Evolutionary conservation across 2,888 invertebrate genomes (phyloP).

Genomic region (Drosophila nigricruria): DNA sequence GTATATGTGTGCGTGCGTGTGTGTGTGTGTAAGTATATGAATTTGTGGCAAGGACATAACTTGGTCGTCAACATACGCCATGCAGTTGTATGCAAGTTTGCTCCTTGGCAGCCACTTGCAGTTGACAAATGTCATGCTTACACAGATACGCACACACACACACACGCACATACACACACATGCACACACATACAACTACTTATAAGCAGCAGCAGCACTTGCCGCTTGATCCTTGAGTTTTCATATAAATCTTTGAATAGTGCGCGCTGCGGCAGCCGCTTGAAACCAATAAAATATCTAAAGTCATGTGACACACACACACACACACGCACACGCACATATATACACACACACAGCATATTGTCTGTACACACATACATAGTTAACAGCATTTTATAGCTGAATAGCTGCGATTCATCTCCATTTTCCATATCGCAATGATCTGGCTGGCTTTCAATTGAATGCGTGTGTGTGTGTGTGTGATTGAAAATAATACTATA

Average conservation of each 20-base stretch:
- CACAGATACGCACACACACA: conserved; percentile 40
- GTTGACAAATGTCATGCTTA: conserved; percentile 75
- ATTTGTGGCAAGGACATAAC: conserved; percentile 73
- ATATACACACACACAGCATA: conserved; percentile 12
- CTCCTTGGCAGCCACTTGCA: conserved; percentile 69
- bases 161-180: conserved; percentile 20
- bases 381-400: conserved; percentile 51
- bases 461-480: not conserved
- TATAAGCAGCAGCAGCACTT: conserved; percentile 46
- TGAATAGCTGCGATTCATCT: conserved; percentile 58
- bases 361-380: conserved; percentile 34
- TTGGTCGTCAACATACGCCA: conserved; percentile 69
- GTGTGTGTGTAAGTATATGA: conserved; percentile 37
- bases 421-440: conserved; percentile 49
- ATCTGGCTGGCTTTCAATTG: conserved; percentile 31
- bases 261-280: conserved; percentile 43
- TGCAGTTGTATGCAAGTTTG: conserved; percentile 51
- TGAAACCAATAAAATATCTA: conserved; percentile 57
- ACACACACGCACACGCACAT: conserved; percentile 2
- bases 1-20: conserved; percentile 26
- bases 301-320: conserved; percentile 40
- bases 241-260: conserved; percentile 73
- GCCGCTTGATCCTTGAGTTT: conserved; percentile 71
- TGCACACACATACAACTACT: conserved; percentile 32
- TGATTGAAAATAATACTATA: conserved; percentile 48